These are phyloP conservation scores for Desmodus rotundus DNA, from an alignment of 2,113 vertebrate genomes.

Conservation along the genomic window DNA sequence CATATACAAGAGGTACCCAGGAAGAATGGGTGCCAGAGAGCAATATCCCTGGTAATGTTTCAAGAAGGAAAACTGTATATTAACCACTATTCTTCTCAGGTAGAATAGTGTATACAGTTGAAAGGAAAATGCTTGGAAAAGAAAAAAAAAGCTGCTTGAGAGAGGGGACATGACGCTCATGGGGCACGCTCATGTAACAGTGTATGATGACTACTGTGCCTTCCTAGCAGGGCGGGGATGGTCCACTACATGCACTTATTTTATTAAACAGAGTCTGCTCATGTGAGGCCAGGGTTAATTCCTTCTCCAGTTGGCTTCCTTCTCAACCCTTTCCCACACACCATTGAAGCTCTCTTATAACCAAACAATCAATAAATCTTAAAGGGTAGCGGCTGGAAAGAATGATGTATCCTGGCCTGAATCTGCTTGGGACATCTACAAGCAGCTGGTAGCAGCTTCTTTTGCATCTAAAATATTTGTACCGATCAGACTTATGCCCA, in stretches of 20 bases:
- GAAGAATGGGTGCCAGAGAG: not conserved
- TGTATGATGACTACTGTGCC: not conserved
- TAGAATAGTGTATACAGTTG: not conserved
- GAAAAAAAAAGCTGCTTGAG: not conserved
- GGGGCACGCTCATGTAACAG: not conserved
- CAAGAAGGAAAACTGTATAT: not conserved
- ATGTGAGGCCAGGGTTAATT: not conserved
- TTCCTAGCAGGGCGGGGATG: not conserved
- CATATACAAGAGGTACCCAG: not conserved
- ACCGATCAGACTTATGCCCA: not conserved
- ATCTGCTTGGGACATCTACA: not conserved
- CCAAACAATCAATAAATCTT: not conserved
- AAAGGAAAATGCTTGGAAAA: not conserved
- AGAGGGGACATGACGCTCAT: not conserved
- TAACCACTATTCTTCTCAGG: not conserved
- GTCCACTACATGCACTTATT: not conserved
- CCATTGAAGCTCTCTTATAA: not conserved
- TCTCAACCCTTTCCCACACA: not conserved
- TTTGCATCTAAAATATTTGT: not conserved
- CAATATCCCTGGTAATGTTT: not conserved
- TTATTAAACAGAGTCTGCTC: not conserved
- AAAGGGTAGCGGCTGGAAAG: not conserved
- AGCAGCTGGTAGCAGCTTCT: not conserved
- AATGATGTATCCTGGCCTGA: not conserved
- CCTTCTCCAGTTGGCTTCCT: not conserved